Base-by-base conservation (phyloP, 2,888 invertebrate genomes). In the Stratiomys singularior region DNA sequence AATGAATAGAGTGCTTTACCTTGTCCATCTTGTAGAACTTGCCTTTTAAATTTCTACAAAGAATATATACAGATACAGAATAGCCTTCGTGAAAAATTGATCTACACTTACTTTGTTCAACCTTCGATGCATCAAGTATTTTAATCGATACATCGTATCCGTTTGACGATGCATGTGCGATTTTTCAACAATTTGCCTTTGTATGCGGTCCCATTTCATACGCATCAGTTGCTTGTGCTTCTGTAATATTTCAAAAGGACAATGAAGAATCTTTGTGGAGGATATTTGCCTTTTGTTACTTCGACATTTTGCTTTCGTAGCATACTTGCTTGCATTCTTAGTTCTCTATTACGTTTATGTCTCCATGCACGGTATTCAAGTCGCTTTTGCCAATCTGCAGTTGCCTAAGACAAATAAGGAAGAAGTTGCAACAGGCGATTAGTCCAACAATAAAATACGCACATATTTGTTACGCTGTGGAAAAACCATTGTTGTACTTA, bases 171-270 rank as follows among this genome's bases (percentile, higher is more conserved):
- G 74, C 7, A 37, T 1, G 7, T 30, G 76, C 9, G 79, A 63
- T 72, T 78, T 79, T 5, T 78, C 52, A 21, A 79, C 80, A 13
- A 82, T 82, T 13, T 78, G 30, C 1, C 78, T 63, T 66, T 82
- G 79, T 47, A 82, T 82, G 47, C 18, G 78, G 5, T 46, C 11
- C 82, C 82, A 82, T 77, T 80, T 80, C 15, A 67, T 67, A 21
- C 76, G 72, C 64, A 60, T 74, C 23, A 66, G 52, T 66, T 27
- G 37, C 56, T 56, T 71, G 18, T 76, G 76, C 71, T 25, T 77
- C 79, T 79, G 15, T 11, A 25, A 76, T 58, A 18, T 30, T 30
- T 30, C 15, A 15, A 25, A n/a, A 60, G 23, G 21, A 25, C 5
- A 25, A 60, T 23, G 3, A 4, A 60, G 7, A 25, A n/a, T n/a